Evolutionary conservation across 2,113 vertebrate species (phyloP).

Genomic region (Chamaea fasciata): DNA sequence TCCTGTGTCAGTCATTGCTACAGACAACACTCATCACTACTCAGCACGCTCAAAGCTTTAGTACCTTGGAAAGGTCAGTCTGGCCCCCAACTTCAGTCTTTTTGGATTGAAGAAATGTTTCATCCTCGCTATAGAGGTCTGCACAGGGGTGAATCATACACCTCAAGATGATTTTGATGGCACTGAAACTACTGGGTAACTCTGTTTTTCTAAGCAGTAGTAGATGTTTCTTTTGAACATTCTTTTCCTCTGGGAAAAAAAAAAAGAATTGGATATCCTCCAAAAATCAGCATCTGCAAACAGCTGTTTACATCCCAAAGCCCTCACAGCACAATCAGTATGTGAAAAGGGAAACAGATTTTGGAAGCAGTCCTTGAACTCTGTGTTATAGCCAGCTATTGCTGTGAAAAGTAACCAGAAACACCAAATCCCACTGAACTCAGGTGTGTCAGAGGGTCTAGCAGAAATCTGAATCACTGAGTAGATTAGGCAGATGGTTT

Average conservation of each 20-base stretch:
- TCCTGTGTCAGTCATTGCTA: not conserved
- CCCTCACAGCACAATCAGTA: not conserved
- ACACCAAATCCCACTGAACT: not conserved
- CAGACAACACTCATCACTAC: not conserved
- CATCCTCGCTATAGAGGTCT: not conserved
- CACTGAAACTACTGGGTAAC: not conserved
- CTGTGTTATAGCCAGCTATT: not conserved
- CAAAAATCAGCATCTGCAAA: not conserved
- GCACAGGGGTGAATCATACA: not conserved
- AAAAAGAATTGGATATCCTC: not conserved
- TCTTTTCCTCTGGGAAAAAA: not conserved
- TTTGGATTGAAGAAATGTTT: not conserved
- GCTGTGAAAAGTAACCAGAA: not conserved
- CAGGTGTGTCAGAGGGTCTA: not conserved
- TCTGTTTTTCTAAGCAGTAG: not conserved
- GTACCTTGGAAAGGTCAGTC: not conserved
- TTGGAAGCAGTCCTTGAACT: not conserved
- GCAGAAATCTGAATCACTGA: not conserved
- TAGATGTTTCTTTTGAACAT: not conserved
- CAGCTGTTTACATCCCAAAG: not conserved
- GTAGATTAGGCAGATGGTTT: not conserved
- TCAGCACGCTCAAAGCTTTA: not conserved
- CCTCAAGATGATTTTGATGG: not conserved
- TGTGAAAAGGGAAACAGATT: not conserved
- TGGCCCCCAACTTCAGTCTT: accelerated